Evolutionary conservation across 2,113 vertebrate species (phyloP).

Genomic region (Lutjanus erythropterus): DNA sequence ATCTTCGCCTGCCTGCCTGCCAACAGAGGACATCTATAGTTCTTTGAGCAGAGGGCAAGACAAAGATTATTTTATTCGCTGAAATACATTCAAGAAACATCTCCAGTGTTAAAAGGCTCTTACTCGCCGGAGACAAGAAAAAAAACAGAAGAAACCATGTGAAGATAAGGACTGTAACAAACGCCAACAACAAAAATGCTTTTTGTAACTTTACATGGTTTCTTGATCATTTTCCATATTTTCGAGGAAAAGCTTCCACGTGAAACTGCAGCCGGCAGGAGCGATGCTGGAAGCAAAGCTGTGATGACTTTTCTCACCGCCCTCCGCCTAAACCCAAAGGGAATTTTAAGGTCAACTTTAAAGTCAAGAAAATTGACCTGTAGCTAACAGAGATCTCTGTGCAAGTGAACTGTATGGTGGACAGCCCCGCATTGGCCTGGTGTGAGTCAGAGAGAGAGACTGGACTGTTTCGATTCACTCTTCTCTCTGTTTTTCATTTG

Average conservation of each 20-base stretch:
- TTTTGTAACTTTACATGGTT: conserved; percentile 71
- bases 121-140: conserved; percentile 45
- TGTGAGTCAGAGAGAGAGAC: conserved; percentile 47
- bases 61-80: conserved; percentile 68
- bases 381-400: conserved; percentile 67
- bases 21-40: conserved; percentile 64
- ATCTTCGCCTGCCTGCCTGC: conserved; percentile 62
- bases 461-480: conserved; percentile 54
- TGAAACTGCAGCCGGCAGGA: conserved; percentile 59
- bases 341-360: conserved; percentile 64
- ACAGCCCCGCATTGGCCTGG: conserved; percentile 17
- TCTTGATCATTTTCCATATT: conserved; percentile 54
- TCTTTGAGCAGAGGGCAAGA: conserved; percentile 69
- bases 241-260: conserved; percentile 64
- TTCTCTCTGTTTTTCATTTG: conserved; percentile 39
- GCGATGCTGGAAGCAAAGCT: conserved; percentile 63
- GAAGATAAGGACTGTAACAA: conserved; percentile 56
- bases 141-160: conserved; percentile 58
- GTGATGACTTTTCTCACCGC: conserved; percentile 69
- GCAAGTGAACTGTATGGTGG: conserved; percentile 43
- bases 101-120: conserved; percentile 47
- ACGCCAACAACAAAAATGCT: conserved; percentile 52
- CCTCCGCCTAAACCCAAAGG: conserved; percentile 69
- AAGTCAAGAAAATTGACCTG: conserved; percentile 62
- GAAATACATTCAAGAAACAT: conserved; percentile 65